phyloP scores from a whole-genome alignment of 2,113 vertebrate genomes.

The Corythoichthys intestinalis region DNA sequence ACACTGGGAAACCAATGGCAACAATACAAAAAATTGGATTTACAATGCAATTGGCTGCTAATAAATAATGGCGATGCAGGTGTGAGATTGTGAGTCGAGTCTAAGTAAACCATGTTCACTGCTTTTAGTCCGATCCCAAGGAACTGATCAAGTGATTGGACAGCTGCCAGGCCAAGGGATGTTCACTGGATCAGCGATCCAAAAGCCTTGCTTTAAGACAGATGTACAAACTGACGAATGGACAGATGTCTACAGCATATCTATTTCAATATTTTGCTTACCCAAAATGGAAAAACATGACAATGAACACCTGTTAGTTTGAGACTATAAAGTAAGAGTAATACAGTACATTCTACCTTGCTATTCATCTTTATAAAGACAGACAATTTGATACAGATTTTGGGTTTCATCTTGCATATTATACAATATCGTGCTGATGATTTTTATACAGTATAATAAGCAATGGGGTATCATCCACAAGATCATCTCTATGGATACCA shows the following conservation, averaged over 20 bases:
- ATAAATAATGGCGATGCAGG: slow-evolving; percentile 8
- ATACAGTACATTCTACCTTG: neutral
- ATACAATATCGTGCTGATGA: neutral
- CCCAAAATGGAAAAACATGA: neutral
- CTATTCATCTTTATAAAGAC: neutral
- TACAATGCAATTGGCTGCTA: neutral
- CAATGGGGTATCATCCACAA: slow-evolving; percentile 22
- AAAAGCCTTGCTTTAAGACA: slow-evolving; percentile 21
- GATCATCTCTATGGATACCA: slow-evolving; percentile 57
- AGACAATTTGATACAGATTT: neutral
- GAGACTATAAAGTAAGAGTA: neutral
- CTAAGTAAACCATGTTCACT: slow-evolving; percentile 1
- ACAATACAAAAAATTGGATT: neutral
- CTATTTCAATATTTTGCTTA: neutral
- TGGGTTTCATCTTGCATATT: neutral
- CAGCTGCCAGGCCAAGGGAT: slow-evolving; percentile 25
- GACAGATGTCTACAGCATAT: neutral
- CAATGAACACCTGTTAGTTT: neutral
- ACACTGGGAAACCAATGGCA: neutral
- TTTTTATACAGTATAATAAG: slow-evolving; percentile 2
- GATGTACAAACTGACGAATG: slow-evolving; percentile 20
- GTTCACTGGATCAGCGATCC: slow-evolving; percentile 28
- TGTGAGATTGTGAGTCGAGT: neutral
- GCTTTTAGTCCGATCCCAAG: slow-evolving; percentile 2
- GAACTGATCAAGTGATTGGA: slow-evolving; percentile 31